Conservation (phyloP, 2,113 vertebrate genomes). For the Herpetotheres cachinnans region DNA sequence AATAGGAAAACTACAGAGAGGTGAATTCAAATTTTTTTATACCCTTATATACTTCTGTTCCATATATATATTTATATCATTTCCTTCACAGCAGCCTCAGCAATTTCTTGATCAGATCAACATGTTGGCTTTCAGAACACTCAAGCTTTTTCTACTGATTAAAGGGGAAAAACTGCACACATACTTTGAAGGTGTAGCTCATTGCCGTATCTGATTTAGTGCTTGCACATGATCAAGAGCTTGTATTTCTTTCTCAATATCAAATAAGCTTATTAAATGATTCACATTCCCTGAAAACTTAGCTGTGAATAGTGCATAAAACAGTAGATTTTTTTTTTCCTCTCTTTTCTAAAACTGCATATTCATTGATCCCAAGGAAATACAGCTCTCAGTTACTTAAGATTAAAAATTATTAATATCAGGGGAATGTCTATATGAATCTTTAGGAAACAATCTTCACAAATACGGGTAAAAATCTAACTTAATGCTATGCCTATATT, state of each 20-base stretch:
- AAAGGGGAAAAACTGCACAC: neutral
- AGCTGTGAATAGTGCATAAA: neutral
- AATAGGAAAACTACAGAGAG: neutral
- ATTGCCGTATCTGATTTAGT: neutral
- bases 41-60: neutral
- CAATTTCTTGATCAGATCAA: neutral
- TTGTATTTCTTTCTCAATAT: neutral
- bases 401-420: neutral
- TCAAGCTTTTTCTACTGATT: neutral
- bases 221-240: neutral
- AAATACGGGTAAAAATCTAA: neutral
- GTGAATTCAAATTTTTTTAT: neutral
- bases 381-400: neutral
- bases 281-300: neutral
- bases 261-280: slow-evolving; percentile 10
- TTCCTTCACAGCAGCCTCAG: neutral
- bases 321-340: neutral
- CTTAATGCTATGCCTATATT: neutral
- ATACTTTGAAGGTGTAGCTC: neutral
- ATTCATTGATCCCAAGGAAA: neutral
- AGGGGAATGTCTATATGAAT: neutral
- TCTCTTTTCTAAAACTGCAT: neutral
- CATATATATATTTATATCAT: neutral
- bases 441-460: neutral
- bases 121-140: neutral